A percentile compares a stretch with the other conserved stretches of the same genome.
phyloP scores from a whole-genome alignment of 2,888 invertebrate genomes.

The Nipponacmea schrenckii region DNA sequence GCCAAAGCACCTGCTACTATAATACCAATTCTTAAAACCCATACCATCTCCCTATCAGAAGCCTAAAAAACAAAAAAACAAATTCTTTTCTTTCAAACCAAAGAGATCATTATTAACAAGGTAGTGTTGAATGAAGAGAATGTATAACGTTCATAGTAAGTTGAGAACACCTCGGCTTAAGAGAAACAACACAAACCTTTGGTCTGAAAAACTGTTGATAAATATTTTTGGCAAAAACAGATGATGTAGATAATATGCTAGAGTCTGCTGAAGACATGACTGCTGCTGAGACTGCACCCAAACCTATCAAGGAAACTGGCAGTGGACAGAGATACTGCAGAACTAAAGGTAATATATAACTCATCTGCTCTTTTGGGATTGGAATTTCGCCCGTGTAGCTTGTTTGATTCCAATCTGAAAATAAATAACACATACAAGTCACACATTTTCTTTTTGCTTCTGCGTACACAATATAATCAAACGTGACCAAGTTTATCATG shows the following conservation, averaged over 20 bases:
- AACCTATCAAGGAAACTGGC: constrained; percentile 34
- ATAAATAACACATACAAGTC: neutral
- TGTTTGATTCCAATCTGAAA: constrained; percentile 39
- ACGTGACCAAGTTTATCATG: too few species aligned
- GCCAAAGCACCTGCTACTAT: constrained; percentile 37
- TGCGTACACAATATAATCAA: too few species aligned
- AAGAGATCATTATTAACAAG: too few species aligned
- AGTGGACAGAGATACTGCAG: constrained; percentile 38
- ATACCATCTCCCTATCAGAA: constrained; percentile 39
- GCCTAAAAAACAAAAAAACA: constrained; percentile 34
- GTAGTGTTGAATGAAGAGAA: neutral
- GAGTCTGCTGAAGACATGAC: constrained; percentile 45
- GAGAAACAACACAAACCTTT: constrained; percentile 20
- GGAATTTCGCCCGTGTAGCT: constrained; percentile 24
- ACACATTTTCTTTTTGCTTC: too few species aligned
- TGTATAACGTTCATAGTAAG: too few species aligned
- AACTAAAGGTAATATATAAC: constrained; percentile 32
- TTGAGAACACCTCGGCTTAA: neutral
- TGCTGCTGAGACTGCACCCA: constrained; percentile 41
- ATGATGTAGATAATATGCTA: constrained; percentile 31
- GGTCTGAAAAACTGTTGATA: constrained; percentile 32
- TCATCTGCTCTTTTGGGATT: constrained; percentile 20
- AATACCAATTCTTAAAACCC: constrained; percentile 45
- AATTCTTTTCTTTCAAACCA: neutral
- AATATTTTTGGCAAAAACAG: constrained; percentile 36